Evolutionary conservation across 2,888 invertebrate genomes (phyloP).

Genomic region (Drosophila maculinotata): DNA sequence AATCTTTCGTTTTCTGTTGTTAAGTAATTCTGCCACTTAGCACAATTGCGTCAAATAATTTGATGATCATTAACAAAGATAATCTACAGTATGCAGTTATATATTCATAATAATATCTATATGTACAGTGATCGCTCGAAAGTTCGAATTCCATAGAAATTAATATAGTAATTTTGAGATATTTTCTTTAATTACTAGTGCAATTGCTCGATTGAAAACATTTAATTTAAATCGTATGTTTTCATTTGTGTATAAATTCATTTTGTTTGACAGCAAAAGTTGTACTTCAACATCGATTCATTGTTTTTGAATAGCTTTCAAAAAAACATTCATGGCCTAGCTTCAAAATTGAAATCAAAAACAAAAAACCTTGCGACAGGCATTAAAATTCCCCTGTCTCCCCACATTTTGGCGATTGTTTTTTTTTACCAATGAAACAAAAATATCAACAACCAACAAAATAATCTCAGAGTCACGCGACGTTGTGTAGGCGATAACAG

Average conservation of each 20-base stretch:
- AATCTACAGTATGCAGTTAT: neutral
- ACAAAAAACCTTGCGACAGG: constrained; percentile 37
- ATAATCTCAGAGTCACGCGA: constrained; percentile 54
- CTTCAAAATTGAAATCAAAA: constrained; percentile 18
- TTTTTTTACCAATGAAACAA: constrained; percentile 17
- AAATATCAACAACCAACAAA: neutral
- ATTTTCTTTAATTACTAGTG: too few relatives aligned
- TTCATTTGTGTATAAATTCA: too few relatives aligned
- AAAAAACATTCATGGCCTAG: constrained; percentile 31
- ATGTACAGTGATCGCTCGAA: neutral
- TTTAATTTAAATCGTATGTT: too few relatives aligned
- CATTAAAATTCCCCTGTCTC: too few relatives aligned
- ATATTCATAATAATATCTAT: too few relatives aligned
- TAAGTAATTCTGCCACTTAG: constrained; percentile 2
- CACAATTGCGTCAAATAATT: neutral
- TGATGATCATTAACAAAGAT: constrained; percentile 1
- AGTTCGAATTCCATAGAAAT: neutral
- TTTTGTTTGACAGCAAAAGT: too few relatives aligned
- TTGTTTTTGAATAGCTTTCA: neutral
- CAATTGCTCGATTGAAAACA: too few relatives aligned
- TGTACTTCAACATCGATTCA: neutral
- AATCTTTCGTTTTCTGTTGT: neutral
- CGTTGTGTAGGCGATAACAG: constrained; percentile 27
- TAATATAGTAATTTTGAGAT: neutral
- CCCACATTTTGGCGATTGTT: constrained; percentile 6